Base-by-base conservation (phyloP, 2,797 vertebrate genomes). In the Sarcophilus harrisii region DNA sequence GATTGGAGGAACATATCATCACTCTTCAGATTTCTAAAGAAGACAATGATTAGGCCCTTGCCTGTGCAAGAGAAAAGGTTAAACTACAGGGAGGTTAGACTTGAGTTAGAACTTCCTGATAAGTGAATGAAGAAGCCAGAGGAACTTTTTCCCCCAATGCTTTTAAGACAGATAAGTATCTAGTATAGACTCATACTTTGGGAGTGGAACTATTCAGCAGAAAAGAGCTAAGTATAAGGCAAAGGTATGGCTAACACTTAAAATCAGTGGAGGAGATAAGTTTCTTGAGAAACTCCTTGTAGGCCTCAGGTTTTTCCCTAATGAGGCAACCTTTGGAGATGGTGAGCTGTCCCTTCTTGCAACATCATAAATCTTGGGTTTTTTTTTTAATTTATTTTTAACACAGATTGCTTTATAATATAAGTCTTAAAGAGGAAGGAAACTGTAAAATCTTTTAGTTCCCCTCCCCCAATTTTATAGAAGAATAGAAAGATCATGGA, bases 41-140 rank as follows among this genome's bases (percentile, higher is more conserved):
- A 93, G 92, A 66, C 95, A 96, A 73, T 96, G 91, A 93, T 55
- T 62, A 92, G 94, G 58, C 49, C 95, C 93, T 96, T 96, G 94
- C 94, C 91, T 91, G 81, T 90, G 90, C 58, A 94, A 92, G 92
- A 58, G 24, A 49, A 0, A 13, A 59, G 62, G 38, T 13, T 38
- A 38, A n/a, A 12, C 66, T 38, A 21, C 0, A 58, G 58, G 92
- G 90, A 90, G 93, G 54, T 21, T 18, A n/a, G 91, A 38, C 57
- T 16, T 21, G 55, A 45, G 18, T 0, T 66, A 73, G 81, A 30
- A 81, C 18, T 11, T 4, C 0, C 90, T 10, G 94, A 38, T 0
- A 6, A 87, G 90, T 21, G 32, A 12, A 45, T 92, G 95, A 89
- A 49, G 94, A 55, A 66, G 58, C 14, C 66, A 0, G 0, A 1